These are phyloP conservation scores for Centropyge bicolor DNA, from an alignment of 2,797 vertebrate species.

Conservation along the genomic window DNA sequence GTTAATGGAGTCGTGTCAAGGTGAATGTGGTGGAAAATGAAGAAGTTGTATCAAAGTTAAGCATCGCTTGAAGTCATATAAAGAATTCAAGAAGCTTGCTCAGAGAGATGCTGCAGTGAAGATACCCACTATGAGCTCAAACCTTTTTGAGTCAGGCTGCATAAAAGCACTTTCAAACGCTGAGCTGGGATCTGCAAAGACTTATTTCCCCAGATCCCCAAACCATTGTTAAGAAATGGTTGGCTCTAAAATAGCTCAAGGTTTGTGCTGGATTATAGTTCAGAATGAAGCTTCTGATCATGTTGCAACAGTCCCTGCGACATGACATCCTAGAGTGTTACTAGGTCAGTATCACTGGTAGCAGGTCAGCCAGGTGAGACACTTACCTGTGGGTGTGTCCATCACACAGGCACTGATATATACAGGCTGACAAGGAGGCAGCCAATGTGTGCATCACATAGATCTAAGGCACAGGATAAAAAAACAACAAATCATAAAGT, in stretches of 20 bases:
- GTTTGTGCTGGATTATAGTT: conserved; percentile 11
- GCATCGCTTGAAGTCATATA: conserved; percentile 43
- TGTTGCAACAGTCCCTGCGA: background rate
- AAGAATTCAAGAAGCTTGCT: conserved; percentile 51
- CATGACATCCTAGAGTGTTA: background rate
- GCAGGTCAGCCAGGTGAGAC: background rate
- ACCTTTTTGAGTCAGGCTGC: conserved; percentile 22
- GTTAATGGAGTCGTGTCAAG: conserved; percentile 38
- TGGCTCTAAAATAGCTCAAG: conserved; percentile 14
- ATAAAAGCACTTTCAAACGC: conserved; percentile 27
- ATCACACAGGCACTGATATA: conserved; percentile 98
- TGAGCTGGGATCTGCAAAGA: conserved; percentile 11
- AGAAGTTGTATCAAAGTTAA: conserved; percentile 46
- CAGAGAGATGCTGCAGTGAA: conserved; percentile 19
- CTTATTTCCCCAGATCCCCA: conserved; percentile 6
- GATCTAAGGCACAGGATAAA: conserved; percentile 82
- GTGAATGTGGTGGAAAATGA: conserved; percentile 50
- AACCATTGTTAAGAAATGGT: conserved; percentile 8
- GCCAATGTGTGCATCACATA: conserved; percentile 97
- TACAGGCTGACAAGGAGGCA: conserved; percentile 96
- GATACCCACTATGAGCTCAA: conserved; percentile 20
- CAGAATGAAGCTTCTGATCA: conserved; percentile 5
- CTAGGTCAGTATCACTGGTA: background rate
- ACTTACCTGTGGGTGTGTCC: conserved; percentile 94
- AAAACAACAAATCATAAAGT: background rate